Evolutionary conservation across 2,113 vertebrate species (phyloP).

Genomic region (Cyanistes caeruleus): DNA sequence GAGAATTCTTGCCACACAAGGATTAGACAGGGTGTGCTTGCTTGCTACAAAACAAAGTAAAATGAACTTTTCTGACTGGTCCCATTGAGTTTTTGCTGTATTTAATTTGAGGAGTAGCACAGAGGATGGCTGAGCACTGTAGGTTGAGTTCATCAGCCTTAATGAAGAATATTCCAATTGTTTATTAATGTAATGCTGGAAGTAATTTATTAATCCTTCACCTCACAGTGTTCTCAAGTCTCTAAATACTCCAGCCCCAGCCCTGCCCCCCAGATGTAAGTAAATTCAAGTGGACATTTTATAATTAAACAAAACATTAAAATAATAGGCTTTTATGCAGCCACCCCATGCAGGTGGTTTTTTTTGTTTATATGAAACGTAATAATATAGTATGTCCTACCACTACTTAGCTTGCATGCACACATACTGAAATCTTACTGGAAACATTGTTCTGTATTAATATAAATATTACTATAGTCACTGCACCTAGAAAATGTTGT

Average conservation of each 20-base stretch:
- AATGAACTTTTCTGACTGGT: background rate
- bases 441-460: background rate
- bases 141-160: background rate
- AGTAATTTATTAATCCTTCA: background rate
- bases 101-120: background rate
- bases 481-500: background rate
- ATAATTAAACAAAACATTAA: background rate
- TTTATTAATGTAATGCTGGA: background rate
- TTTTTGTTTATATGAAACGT: background rate
- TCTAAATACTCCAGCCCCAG: background rate
- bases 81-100: background rate
- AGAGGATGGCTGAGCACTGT: fast-evolving
- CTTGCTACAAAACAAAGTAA: background rate
- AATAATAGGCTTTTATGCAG: background rate
- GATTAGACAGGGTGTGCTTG: background rate
- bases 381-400: background rate
- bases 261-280: background rate
- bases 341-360: background rate
- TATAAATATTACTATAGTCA: background rate
- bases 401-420: background rate
- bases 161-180: background rate
- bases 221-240: background rate
- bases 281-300: background rate
- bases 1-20: background rate
- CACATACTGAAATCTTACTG: background rate